phyloP scores from a whole-genome alignment of 1,140 invertebrate species.

The Chionoecetes opilio region DNA sequence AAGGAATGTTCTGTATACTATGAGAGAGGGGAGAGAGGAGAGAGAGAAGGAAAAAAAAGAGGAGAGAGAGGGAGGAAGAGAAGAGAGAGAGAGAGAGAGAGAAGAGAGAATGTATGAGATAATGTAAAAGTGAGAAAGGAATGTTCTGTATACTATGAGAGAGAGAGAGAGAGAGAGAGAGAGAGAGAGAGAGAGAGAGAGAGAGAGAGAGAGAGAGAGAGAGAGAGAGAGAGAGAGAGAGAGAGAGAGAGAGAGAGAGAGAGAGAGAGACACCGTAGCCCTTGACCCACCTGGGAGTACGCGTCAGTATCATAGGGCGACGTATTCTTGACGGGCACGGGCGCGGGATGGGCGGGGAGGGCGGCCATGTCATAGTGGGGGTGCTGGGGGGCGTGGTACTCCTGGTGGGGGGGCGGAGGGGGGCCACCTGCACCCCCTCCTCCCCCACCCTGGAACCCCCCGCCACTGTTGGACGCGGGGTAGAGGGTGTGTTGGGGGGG shows the following conservation, averaged over 20 bases:
- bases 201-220: too few species aligned
- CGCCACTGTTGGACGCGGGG: background rate
- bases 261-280: background rate
- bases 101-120: background rate
- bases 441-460: slow-evolving; percentile 4
- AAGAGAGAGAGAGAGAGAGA: too few species aligned
- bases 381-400: slow-evolving; percentile 40
- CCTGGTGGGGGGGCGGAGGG: slow-evolving; percentile 59
- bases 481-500: slow-evolving; percentile 13
- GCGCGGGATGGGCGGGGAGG: slow-evolving; percentile 52
- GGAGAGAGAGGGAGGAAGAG: too few species aligned
- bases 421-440: background rate
- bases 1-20: too few species aligned
- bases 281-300: slow-evolving; percentile 72
- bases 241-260: slow-evolving; percentile 5
- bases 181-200: too few species aligned
- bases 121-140: too few species aligned
- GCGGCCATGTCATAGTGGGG: background rate
- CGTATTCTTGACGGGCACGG: slow-evolving; percentile 69
- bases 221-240: background rate
- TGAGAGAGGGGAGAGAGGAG: too few species aligned
- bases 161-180: too few species aligned
- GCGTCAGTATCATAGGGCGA: slow-evolving; percentile 72
- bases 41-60: too few species aligned
- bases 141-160: too few species aligned